Conservation (phyloP, 2,113 vertebrate species). For the Eptesicus fuscus region DNA sequence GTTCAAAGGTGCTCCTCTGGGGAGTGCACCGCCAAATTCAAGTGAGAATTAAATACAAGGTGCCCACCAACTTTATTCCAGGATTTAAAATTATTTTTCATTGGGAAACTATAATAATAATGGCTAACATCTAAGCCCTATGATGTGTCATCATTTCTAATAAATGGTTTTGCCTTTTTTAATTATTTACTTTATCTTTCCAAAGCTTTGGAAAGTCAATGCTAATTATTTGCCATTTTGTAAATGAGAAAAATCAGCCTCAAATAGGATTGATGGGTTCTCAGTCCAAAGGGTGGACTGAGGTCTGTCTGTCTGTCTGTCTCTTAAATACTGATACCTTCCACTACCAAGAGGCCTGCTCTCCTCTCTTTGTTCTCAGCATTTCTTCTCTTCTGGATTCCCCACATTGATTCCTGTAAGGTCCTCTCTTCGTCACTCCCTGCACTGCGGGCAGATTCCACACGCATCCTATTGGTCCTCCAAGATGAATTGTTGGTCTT, state of each 20-base stretch:
- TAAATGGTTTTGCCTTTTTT: neutral
- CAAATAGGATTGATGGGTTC: neutral
- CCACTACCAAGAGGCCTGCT: neutral
- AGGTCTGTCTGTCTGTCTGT: neutral
- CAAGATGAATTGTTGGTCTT: neutral
- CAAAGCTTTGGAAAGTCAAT: neutral
- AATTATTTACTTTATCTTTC: neutral
- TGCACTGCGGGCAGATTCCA: too few relatives aligned
- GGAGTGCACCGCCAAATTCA: neutral
- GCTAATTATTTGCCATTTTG: neutral
- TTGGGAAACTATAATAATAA: neutral
- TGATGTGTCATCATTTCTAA: neutral
- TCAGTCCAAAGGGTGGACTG: neutral
- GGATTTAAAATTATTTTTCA: neutral
- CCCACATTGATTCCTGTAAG: neutral
- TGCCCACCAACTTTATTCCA: neutral
- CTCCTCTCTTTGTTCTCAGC: neutral
- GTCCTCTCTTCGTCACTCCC: neutral
- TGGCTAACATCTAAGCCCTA: neutral
- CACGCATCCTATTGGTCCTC: neutral
- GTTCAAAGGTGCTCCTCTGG: conserved; percentile 5
- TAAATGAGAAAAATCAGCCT: neutral
- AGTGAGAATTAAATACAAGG: neutral
- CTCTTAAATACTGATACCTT: neutral
- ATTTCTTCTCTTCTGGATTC: neutral